phyloP scores from a whole-genome alignment of 2,113 vertebrate species.

The Pollachius pollachius region DNA sequence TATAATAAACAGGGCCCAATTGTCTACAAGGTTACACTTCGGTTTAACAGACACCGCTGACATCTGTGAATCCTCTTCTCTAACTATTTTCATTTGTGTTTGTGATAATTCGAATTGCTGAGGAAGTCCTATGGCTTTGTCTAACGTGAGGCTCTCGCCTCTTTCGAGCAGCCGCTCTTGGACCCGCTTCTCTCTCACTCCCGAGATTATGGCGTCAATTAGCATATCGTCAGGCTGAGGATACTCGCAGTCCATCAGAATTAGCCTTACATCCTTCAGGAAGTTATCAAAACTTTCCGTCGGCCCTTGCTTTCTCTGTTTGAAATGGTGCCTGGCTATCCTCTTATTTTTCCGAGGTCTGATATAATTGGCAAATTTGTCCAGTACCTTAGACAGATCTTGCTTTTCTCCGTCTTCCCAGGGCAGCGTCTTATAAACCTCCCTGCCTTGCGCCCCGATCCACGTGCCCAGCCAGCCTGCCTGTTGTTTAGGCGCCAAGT shows the following conservation, averaged over 20 bases:
- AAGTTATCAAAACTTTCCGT: constrained; percentile 26
- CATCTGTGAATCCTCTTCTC: constrained; percentile 19
- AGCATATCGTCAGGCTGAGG: too few relatives aligned
- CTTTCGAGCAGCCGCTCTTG: constrained; percentile 27
- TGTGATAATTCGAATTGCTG: constrained; percentile 23
- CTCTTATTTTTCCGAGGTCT: not conserved
- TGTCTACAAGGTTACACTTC: too few relatives aligned
- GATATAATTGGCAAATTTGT: not conserved
- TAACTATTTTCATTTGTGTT: constrained; percentile 17
- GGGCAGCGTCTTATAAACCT: not conserved
- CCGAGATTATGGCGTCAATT: too few relatives aligned
- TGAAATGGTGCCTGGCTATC: not conserved
- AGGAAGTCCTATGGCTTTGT: constrained; percentile 26
- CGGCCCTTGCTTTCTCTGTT: constrained; percentile 18
- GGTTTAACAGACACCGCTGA: not conserved
- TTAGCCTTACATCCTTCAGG: constrained; percentile 9
- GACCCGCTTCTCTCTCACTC: constrained; percentile 8
- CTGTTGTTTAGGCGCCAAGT: not conserved
- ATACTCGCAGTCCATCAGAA: constrained; percentile 21
- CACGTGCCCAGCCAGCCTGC: too few relatives aligned
- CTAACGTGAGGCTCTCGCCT: constrained; percentile 13
- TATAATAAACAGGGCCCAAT: too few relatives aligned
- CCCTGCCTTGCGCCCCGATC: too few relatives aligned
- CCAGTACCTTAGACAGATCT: too few relatives aligned
- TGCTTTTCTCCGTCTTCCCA: not conserved